Evolutionary conservation across 2,113 vertebrate species (phyloP), one percentile per base, ranked within the genome.

Genomic region (Labrus mixtus): DNA sequence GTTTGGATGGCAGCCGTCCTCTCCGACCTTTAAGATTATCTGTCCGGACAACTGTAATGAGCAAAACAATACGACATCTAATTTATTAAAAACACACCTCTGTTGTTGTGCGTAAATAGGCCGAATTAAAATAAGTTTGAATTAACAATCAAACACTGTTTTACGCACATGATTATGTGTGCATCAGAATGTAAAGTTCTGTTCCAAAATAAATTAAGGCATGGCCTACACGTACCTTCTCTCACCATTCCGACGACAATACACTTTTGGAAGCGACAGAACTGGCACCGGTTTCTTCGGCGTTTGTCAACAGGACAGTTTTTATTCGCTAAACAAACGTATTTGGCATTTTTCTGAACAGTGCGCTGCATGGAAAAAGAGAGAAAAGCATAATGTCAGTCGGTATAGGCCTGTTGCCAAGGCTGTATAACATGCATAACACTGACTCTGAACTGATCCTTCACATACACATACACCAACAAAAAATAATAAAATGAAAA

Each of bases 301-400:
- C 97, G 95, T 89, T 98, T 98, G 93, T 98, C 97, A 88, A 99
- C 97, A 54, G 97, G 97, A 94, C 98, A 99, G 92, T 98, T 97
- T 95, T 99, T 99, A 94, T 98, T 99, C 78, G 98, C 98, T 94
- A 99, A 95, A 89, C 98, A 99, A 65, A 99, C 96, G 71, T 99
- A 99, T 94, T 99, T 99, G 58, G 98, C 98, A 78, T 99, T 99
- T 94, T 99, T 99, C 96, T 99, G 97, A 81, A 98, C 97, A 5
- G 98, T 99, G 91, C 97, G 97, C 98, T 99, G 95, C 8, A 11
- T 9, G 39, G 11, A 9, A 89, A 73, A 48, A 69, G 36, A 55
- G 67, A 77, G 77, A 79, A 65, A 37, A 68, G 45, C 39, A 67
- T 17, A 17, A 25, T 25, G 72, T 88, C 59, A 82, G 17, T 17